Conservation (phyloP, 2,888 invertebrate species). For the Lagria hirta region DNA sequence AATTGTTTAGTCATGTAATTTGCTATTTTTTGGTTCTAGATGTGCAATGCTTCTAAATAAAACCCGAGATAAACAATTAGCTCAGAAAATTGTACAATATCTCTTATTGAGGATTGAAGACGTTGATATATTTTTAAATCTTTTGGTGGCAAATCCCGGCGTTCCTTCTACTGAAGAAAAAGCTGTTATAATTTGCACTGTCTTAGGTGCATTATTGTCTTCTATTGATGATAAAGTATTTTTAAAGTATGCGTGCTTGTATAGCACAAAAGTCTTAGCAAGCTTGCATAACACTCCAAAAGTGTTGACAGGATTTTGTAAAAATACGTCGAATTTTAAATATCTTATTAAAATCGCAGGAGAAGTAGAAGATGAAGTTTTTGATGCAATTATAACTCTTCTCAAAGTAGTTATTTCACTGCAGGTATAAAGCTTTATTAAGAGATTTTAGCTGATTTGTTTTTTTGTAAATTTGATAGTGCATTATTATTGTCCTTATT, state of each 20-base stretch:
- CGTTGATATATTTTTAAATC: slow-evolving; percentile 4
- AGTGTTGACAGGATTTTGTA: slow-evolving; percentile 5
- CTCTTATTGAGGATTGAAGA: slow-evolving; percentile 7
- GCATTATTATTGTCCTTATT: no score
- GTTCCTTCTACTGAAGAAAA: not conserved
- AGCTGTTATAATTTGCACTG: slow-evolving; percentile 6
- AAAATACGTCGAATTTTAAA: slow-evolving; percentile 2
- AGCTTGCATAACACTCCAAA: slow-evolving; percentile 1
- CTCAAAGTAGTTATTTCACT: slow-evolving; percentile 7
- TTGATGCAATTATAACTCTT: slow-evolving; percentile 8
- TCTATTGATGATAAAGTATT: slow-evolving; percentile 2
- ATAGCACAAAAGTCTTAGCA: slow-evolving; percentile 10
- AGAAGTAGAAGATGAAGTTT: slow-evolving; percentile 7
- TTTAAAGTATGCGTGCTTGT: slow-evolving; percentile 6
- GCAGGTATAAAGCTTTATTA: no score
- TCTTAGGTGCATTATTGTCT: slow-evolving; percentile 11
- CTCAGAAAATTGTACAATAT: not conserved
- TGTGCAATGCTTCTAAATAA: slow-evolving; percentile 3
- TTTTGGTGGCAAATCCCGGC: slow-evolving; percentile 8
- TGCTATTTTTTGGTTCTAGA: slow-evolving; percentile 5
- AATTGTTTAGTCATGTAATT: not conserved
- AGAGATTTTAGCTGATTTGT: no score
- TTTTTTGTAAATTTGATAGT: no score
- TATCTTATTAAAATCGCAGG: slow-evolving; percentile 1
- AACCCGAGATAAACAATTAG: slow-evolving; percentile 1